Evolutionary conservation across 1,140 invertebrate species (phyloP).

Genomic region (Neocloeon triangulifer): DNA sequence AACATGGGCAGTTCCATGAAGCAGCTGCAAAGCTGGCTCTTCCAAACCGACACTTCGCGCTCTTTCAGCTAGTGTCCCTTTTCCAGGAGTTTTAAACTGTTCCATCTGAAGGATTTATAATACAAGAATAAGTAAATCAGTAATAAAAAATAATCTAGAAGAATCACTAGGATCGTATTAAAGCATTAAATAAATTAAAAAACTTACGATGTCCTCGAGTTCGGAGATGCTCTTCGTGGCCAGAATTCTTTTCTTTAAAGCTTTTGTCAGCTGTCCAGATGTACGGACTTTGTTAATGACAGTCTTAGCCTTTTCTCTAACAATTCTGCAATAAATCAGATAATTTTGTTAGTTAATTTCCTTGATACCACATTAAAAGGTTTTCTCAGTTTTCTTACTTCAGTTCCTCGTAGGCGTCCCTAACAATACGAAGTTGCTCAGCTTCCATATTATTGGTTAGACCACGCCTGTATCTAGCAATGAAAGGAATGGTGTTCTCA

Average conservation of each 20-base stretch:
- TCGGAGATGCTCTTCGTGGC: constrained; percentile 31
- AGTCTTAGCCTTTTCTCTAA: constrained; percentile 26
- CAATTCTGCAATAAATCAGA: constrained; percentile 12
- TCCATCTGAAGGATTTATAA: constrained; percentile 43
- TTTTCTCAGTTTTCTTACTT: too few species aligned
- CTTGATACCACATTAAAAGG: not conserved
- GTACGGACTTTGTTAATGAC: constrained; percentile 31
- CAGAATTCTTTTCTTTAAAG: constrained; percentile 25
- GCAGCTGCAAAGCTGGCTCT: constrained; percentile 27
- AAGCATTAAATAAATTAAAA: too few species aligned
- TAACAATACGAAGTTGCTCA: constrained; percentile 40
- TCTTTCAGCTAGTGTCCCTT: constrained; percentile 46
- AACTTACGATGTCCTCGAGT: constrained; percentile 37
- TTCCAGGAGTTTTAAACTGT: constrained; percentile 47
- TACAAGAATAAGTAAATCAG: too few species aligned
- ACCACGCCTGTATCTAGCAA: constrained; percentile 48
- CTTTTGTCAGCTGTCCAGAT: constrained; percentile 28
- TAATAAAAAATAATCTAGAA: too few species aligned
- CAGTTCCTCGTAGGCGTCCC: constrained; percentile 34
- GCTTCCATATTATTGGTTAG: constrained; percentile 35
- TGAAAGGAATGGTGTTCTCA: constrained; percentile 61
- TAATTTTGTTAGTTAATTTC: not conserved
- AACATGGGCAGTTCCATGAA: constrained; percentile 24
- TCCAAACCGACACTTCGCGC: constrained; percentile 53
- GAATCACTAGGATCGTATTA: too few species aligned